phyloP scores from a whole-genome alignment of 2,113 vertebrate genomes.

The Rhinogobius similis region DNA sequence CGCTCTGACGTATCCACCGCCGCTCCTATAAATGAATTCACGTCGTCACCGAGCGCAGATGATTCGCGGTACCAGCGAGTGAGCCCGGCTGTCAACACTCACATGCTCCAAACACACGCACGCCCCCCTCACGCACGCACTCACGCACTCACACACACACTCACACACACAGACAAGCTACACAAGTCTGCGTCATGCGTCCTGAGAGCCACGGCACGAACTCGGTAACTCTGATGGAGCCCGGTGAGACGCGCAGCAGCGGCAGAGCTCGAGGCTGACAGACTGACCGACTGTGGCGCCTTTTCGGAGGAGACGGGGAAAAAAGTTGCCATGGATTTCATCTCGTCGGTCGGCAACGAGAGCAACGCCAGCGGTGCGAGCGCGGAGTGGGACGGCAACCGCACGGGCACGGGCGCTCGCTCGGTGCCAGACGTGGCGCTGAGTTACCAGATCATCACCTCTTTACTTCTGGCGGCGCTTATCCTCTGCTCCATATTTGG shows the following conservation, averaged over 20 bases:
- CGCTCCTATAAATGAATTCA: slow-evolving; percentile 78
- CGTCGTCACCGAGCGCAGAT: slow-evolving; percentile 75
- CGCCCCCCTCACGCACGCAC: slow-evolving; percentile 11
- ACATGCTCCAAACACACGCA: slow-evolving; percentile 33
- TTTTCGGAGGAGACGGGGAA: slow-evolving; percentile 9
- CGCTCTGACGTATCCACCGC: slow-evolving; percentile 76
- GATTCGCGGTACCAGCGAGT: slow-evolving; percentile 67
- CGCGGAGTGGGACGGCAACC: slow-evolving; percentile 37
- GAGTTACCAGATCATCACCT: slow-evolving; percentile 92
- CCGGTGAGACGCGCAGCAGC: slow-evolving; percentile 52
- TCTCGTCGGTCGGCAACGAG: slow-evolving; percentile 74
- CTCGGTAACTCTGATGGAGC: slow-evolving; percentile 67
- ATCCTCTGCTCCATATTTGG: slow-evolving; percentile 93
- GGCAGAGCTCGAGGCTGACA: slow-evolving; percentile 65
- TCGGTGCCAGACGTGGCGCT: slow-evolving; percentile 78
- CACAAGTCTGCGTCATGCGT: slow-evolving; percentile 75
- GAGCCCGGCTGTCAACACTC: slow-evolving; percentile 60
- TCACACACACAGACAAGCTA: slow-evolving; percentile 22
- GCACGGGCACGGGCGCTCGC: slow-evolving; percentile 41
- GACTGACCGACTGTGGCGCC: slow-evolving; percentile 22
- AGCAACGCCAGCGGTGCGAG: slow-evolving; percentile 69
- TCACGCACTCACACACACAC: slow-evolving; percentile 16
- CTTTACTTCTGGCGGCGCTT: slow-evolving; percentile 86
- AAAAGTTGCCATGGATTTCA: slow-evolving; percentile 73
- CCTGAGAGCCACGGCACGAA: slow-evolving; percentile 66